These are phyloP conservation scores for Neosilurus mollespiculum DNA, from an alignment of 2,797 vertebrate species.

Conservation along the genomic window DNA sequence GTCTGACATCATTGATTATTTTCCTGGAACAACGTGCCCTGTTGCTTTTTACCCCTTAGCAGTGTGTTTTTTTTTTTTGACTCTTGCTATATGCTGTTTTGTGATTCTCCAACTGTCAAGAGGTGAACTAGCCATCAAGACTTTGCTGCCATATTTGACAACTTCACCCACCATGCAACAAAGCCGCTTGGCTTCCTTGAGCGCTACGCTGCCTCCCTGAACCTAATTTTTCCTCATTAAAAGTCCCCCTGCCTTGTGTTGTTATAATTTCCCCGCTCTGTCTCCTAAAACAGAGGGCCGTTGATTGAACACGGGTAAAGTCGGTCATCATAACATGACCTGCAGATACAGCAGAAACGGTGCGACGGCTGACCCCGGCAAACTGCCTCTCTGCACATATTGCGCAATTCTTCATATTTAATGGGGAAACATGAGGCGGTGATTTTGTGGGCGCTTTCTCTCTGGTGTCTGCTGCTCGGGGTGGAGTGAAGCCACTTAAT, in stretches of 20 bases:
- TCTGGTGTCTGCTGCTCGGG: slow-evolving; percentile 56
- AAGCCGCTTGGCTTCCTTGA: slow-evolving; percentile 29
- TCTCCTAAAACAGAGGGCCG: slow-evolving; percentile 49
- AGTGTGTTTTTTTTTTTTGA: background rate
- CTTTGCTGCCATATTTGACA: slow-evolving; percentile 25
- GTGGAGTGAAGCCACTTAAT: slow-evolving; percentile 61
- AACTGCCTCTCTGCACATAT: slow-evolving; percentile 59
- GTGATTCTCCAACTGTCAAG: slow-evolving; percentile 1
- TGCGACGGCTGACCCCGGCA: slow-evolving; percentile 52
- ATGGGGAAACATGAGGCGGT: slow-evolving; percentile 57
- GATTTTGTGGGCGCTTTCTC: slow-evolving; percentile 57
- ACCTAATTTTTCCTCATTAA: slow-evolving; percentile 61
- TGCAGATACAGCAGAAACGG: slow-evolving; percentile 58
- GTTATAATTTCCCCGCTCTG: slow-evolving; percentile 51
- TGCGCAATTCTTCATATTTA: slow-evolving; percentile 62
- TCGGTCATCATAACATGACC: slow-evolving; percentile 58
- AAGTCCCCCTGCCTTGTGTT: slow-evolving; percentile 57
- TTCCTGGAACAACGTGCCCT: background rate
- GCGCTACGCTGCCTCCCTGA: slow-evolving; percentile 34
- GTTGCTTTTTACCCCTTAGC: background rate
- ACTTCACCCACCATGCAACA: slow-evolving; percentile 39
- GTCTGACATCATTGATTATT: background rate
- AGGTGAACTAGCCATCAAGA: slow-evolving; percentile 18
- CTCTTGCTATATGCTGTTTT: background rate
- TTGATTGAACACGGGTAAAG: slow-evolving; percentile 57